Evolutionary conservation across 2,888 invertebrate genomes (phyloP), one percentile per base, ranked within the genome.

Genomic region (Dinocampus coccinellae): DNA sequence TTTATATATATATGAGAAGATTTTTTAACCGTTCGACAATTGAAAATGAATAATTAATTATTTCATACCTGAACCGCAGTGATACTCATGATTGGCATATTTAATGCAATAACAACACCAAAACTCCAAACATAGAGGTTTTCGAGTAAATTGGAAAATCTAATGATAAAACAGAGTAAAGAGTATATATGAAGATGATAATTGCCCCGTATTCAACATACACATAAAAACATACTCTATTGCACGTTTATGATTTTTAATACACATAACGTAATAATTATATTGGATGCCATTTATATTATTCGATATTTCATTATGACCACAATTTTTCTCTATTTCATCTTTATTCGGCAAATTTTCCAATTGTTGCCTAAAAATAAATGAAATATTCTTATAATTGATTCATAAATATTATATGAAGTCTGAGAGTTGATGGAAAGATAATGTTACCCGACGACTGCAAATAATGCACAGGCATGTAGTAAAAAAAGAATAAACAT

Each of bases 381-480:
- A 57, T n/a, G n/a, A 22, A 55, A 13, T 9, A 11, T 16, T 53
- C 1, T 55, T 2, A 13, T 9, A 55, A 2, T 11, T 26, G 1
- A 7, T n/a, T 10, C 1, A 29, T 13, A 0, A 13, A n/a, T 11
- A 2, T 29, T 1, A n/a, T 22, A 55, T 39, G 6, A 16, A 20
- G 26, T 3, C 13, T 2, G n/a, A 6, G 9, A 16, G 2, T 55
- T 42, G 20, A 7, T 57, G 1, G 24, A 3, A 13, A 58, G 11
- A 26, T 2, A 13, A n/a, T 10, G 4, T 29, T 33, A 58, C 58
- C 58, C 33, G n/a, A 58, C 58, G 20, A 65, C 55, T 34, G 47
- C 60, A 57, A 73, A 73, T 55, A 70, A 67, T n/a, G 67, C 70
- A 55, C 70, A 73, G n/a, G 16, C 57, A 58, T 73, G 73, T 11